A percentile compares a stretch with the other conserved stretches of the same genome.
Conservation (phyloP, 2,113 vertebrate species). For the Coracopsis vasa region DNA sequence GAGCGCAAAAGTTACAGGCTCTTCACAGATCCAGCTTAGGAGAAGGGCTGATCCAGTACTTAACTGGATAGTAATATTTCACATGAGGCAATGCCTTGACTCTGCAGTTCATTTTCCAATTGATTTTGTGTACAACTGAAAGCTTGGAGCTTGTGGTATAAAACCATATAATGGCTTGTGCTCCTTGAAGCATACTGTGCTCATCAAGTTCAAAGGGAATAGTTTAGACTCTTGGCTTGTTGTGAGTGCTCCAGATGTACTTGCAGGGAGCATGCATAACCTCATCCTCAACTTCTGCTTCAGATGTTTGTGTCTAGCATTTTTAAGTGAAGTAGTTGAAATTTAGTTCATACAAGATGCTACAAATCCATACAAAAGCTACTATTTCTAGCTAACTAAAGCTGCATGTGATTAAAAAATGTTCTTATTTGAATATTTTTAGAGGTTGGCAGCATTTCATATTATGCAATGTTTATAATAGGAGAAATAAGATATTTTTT, state of each 20-base stretch:
- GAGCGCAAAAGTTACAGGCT: background rate
- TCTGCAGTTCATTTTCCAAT: background rate
- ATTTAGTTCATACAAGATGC: background rate
- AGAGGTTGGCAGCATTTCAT: background rate
- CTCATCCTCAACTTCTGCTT: background rate
- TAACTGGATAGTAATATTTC: background rate
- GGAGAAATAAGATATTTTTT: background rate
- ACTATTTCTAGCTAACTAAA: background rate
- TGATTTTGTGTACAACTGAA: background rate
- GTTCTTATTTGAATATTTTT: background rate
- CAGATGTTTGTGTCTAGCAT: background rate
- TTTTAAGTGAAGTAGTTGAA: slow-evolving; percentile 11
- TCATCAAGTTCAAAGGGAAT: background rate
- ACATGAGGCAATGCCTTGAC: background rate
- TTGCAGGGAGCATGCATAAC: background rate
- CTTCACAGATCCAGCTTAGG: background rate
- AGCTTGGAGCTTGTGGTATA: background rate
- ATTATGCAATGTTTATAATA: background rate
- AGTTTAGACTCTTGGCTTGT: background rate
- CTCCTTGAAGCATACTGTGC: background rate
- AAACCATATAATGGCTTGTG: background rate
- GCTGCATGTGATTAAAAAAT: background rate
- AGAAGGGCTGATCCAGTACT: background rate
- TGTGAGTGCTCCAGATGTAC: background rate
- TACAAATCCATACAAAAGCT: background rate